Base-by-base conservation (phyloP, 1,140 invertebrate species). In the Gryllus bimaculatus region DNA sequence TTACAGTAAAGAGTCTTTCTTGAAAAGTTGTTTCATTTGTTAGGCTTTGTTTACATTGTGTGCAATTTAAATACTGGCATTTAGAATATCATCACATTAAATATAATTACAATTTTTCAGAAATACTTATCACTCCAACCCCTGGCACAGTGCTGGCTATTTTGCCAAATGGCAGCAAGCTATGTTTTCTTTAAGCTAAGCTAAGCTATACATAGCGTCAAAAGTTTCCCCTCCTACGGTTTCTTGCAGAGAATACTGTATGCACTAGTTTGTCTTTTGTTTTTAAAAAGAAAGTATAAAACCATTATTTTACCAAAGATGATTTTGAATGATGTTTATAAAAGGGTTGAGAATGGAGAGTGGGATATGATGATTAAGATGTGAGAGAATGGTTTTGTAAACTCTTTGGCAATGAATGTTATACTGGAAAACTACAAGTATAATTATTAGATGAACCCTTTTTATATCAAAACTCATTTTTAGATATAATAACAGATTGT, bases 251-350 rank as follows among this genome's bases (percentile, higher is more conserved):
- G 54, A 66, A 66, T 66, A 66, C 10, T 66, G 54, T 66, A 13
- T 66, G 54, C 54, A 66, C 54, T 66, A 66, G 54, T 66, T 66
- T 66, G 54, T 66, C 54, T 66, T 66, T 66, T 66, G 54, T 66
- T 66, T 66, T 66, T 66, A 13, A 66, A 66, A 66, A 66, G 54
- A 66, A 66, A 66, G 54, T 66, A 66, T 13, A 18, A 66, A 66
- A 66, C 54, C 54, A 66, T 66, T 66, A 66, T 66, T 66, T 66
- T 66, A 66, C 54, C 54, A 66, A 66, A 66, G 54, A 66, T 66
- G 54, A 66, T 66, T 66, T 66, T 66, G 54, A 66, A 66, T 66
- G 54, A 18, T 66, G 54, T 66, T 66, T 66, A 66, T 66, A 66
- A 66, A 66, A 13, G 54, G 54, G 10, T 66, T 66, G 18, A 66